These are phyloP conservation scores for Calameuta filiformis DNA, from an alignment of 2,888 invertebrate species.

Conservation along the genomic window DNA sequence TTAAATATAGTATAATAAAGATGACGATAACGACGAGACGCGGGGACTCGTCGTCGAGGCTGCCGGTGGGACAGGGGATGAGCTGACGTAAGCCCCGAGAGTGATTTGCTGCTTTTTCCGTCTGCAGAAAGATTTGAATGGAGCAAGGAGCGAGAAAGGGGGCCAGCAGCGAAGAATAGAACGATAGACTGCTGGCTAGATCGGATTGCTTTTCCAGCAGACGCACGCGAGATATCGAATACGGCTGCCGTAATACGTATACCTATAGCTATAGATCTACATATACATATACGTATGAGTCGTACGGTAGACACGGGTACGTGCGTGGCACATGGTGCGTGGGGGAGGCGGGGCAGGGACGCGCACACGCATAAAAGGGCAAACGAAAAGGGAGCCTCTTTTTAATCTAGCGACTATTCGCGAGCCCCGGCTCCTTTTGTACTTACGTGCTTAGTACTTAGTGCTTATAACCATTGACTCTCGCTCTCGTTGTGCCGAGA, in stretches of 20 bases:
- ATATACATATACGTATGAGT: conserved; percentile 12
- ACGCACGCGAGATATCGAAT: conserved; percentile 49
- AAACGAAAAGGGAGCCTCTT: conserved; percentile 46
- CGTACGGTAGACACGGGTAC: conserved; percentile 1
- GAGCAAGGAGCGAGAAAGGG: no score
- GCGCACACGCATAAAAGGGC: conserved; percentile 17
- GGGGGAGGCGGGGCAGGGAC: conserved; percentile 15
- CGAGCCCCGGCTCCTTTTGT: conserved; percentile 60
- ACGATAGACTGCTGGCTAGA: conserved; percentile 22
- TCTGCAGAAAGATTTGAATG: no score
- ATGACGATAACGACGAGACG: no score
- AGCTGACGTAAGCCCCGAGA: no score
- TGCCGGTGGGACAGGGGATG: no score
- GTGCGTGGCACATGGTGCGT: conserved; percentile 25
- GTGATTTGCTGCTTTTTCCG: no score
- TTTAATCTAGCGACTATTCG: conserved; percentile 66
- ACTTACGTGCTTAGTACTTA: conserved; percentile 58
- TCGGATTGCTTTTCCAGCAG: conserved; percentile 54
- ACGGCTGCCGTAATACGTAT: conserved; percentile 12
- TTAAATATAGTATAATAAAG: no score
- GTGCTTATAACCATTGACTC: conserved; percentile 54
- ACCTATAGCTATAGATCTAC: no score
- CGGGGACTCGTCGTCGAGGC: no score
- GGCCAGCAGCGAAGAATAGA: no score
- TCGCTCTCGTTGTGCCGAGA: conserved; percentile 27